Conservation (phyloP, 2,888 invertebrate species). For the Frankliniella intonsa region DNA sequence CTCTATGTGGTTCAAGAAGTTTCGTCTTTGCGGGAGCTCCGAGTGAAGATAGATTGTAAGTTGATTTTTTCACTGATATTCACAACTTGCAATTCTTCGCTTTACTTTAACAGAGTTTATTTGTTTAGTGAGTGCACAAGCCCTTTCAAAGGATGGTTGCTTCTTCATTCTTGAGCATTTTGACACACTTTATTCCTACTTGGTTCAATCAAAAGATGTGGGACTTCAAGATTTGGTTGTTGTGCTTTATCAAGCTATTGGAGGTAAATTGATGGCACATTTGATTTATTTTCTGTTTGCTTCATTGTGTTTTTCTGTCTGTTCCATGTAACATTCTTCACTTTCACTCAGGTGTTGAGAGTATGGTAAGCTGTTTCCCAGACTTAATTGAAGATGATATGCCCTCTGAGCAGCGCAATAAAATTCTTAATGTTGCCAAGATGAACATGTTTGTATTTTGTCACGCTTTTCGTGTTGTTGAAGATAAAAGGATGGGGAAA, state of each 20-base stretch:
- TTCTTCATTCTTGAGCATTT: conserved; percentile 67
- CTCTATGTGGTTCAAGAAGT: conserved; percentile 65
- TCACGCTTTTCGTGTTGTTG: conserved; percentile 55
- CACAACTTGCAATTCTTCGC: neutral
- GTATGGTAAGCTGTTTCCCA: conserved; percentile 31
- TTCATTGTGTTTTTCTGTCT: neutral
- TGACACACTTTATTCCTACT: conserved; percentile 69
- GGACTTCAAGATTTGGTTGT: conserved; percentile 36
- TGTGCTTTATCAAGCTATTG: conserved; percentile 38
- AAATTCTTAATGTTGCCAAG: conserved; percentile 66
- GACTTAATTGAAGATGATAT: conserved; percentile 44
- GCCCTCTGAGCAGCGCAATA: conserved; percentile 50
- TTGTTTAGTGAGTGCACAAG: conserved; percentile 46
- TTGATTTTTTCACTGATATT: conserved; percentile 25
- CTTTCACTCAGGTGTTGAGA: conserved; percentile 31
- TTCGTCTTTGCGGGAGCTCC: conserved; percentile 53
- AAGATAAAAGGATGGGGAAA: conserved; percentile 45
- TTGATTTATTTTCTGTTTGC: neutral
- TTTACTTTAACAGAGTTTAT: conserved; percentile 27
- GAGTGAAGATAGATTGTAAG: conserved; percentile 58
- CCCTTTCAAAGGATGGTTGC: conserved; percentile 48
- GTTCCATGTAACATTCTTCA: neutral
- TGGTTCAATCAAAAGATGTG: conserved; percentile 60
- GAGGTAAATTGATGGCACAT: conserved; percentile 34
- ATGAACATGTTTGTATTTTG: conserved; percentile 71